A percentile compares a stretch with the other conserved stretches of the same genome.
Evolutionary conservation across 2,113 vertebrate species (phyloP).

Genomic region (Hypanus sabinus): DNA sequence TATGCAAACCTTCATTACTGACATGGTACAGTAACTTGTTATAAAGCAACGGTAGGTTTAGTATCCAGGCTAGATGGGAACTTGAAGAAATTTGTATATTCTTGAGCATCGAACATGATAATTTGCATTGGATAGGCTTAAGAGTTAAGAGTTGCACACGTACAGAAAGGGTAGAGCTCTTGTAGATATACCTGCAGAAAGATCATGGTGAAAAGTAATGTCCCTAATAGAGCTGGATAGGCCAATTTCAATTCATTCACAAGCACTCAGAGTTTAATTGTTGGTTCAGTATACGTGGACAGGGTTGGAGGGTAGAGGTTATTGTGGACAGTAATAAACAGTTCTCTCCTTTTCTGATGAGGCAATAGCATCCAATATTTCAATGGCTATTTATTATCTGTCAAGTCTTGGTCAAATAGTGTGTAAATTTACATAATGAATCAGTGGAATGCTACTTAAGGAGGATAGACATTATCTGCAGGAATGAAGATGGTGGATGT

Average conservation of each 20-base stretch:
- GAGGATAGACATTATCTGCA: background rate
- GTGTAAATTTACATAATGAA: background rate
- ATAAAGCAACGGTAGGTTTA: background rate
- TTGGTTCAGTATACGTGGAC: too few relatives aligned
- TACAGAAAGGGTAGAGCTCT: too few relatives aligned
- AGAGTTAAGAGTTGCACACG: background rate
- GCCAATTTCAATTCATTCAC: too few relatives aligned
- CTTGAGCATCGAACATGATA: background rate
- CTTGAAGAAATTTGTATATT: background rate
- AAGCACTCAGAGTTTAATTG: too few relatives aligned
- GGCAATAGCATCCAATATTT: background rate
- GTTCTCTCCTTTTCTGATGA: background rate
- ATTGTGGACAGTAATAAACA: background rate
- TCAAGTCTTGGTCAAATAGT: background rate
- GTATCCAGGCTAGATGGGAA: background rate
- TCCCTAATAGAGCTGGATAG: too few relatives aligned
- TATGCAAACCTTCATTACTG: background rate
- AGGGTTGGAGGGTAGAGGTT: too few relatives aligned
- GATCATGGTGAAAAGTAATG: too few relatives aligned
- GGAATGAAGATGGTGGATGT: background rate
- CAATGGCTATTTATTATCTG: background rate
- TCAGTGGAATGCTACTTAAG: background rate
- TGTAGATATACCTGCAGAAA: too few relatives aligned
- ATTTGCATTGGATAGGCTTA: background rate
- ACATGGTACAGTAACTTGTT: background rate